Evolutionary conservation across 2,113 vertebrate genomes (phyloP).

Genomic region (Uria aalge): DNA sequence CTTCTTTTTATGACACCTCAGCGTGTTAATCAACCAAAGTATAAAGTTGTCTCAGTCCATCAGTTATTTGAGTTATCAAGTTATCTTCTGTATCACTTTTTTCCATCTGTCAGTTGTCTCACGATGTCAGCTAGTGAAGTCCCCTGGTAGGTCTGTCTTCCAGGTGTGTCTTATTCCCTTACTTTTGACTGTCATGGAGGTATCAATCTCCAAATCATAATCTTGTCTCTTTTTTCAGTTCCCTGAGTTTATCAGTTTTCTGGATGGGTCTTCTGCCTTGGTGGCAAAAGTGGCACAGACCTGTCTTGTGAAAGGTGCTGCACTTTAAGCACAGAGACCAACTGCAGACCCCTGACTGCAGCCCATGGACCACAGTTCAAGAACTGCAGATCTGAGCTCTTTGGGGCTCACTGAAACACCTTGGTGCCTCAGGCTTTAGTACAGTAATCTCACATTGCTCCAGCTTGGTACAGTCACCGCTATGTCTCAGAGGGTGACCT

Average conservation of each 20-base stretch:
- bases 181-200: not conserved
- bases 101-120: not conserved
- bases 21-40: not conserved
- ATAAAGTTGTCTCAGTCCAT: not conserved
- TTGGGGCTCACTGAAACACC: not conserved
- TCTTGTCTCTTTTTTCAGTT: not conserved
- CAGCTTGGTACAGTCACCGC: not conserved
- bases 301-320: not conserved
- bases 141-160: not conserved
- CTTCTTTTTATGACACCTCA: not conserved
- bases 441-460: not conserved
- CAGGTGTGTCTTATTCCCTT: not conserved
- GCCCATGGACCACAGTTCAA: not conserved
- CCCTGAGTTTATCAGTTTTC: not conserved
- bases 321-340: not conserved
- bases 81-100: not conserved
- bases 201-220: not conserved
- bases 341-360: not conserved
- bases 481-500: not conserved
- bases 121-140: not conserved
- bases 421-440: not conserved
- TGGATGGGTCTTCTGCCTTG: not conserved
- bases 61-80: not conserved
- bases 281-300: not conserved
- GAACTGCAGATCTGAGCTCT: not conserved